Conservation (phyloP, 2,888 invertebrate species). For the Tricholauxania praeusta region DNA sequence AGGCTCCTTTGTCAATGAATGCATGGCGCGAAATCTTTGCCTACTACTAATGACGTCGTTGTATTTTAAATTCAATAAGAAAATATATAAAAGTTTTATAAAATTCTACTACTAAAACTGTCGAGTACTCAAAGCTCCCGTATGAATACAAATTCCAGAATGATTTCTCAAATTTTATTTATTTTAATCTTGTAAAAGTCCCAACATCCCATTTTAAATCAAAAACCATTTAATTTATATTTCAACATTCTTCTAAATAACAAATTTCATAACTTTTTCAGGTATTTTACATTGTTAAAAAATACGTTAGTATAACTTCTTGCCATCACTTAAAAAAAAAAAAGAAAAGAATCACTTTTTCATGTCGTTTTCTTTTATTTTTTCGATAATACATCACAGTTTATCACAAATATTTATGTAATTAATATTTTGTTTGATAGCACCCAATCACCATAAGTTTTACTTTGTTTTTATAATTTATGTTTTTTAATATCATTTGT, state of each 20-base stretch:
- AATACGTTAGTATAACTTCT: slow-evolving; percentile 62
- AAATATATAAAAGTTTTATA: no score
- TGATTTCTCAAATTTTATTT: no score
- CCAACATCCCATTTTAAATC: no score
- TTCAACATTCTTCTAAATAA: slow-evolving; percentile 34
- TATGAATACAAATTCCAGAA: no score
- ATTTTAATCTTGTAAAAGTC: no score
- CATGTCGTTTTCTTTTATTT: not conserved
- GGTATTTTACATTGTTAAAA: slow-evolving; percentile 65
- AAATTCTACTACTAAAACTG: no score
- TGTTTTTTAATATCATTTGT: not conserved
- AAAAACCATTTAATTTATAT: slow-evolving; percentile 7
- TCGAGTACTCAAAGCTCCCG: no score
- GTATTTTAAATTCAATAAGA: no score
- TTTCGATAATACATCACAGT: no score
- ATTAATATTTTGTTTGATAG: slow-evolving; percentile 10
- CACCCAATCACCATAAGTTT: not conserved
- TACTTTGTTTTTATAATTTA: not conserved
- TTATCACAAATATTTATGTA: not conserved
- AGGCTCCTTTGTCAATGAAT: no score
- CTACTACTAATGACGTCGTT: no score
- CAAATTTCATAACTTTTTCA: slow-evolving; percentile 54
- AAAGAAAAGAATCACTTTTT: slow-evolving; percentile 9
- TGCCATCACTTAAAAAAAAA: slow-evolving; percentile 20
- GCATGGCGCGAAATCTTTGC: no score